phyloP scores from a whole-genome alignment of 2,888 invertebrate species.

The Microchrysa polita region DNA sequence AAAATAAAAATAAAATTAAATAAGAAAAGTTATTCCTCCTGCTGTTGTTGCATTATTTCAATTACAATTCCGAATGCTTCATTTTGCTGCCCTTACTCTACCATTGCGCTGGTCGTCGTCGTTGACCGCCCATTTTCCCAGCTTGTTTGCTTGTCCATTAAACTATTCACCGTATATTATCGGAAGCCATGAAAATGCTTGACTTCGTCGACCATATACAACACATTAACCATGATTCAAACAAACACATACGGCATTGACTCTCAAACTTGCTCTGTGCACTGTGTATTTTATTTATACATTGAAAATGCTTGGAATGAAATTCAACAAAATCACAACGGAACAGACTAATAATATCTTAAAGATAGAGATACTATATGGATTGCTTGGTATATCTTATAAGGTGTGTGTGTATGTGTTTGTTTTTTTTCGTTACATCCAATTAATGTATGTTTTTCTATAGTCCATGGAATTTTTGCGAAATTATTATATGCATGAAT shows the following conservation, averaged over 20 bases:
- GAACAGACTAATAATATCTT: slow-evolving; percentile 24
- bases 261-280: too few relatives aligned
- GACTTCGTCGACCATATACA: slow-evolving; percentile 32
- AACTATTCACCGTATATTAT: slow-evolving; percentile 36
- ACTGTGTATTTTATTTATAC: too few relatives aligned
- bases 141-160: neutral
- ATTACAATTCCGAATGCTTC: slow-evolving; percentile 18
- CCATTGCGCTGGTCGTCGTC: neutral
- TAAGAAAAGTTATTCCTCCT: neutral
- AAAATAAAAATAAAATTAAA: too few relatives aligned
- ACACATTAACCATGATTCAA: slow-evolving; percentile 34
- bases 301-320: slow-evolving; percentile 30
- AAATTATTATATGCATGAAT: too few relatives aligned
- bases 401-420: neutral
- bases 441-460: neutral
- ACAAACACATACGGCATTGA: slow-evolving; percentile 33
- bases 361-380: slow-evolving; percentile 23
- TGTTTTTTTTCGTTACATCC: slow-evolving; percentile 15
- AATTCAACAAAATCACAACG: slow-evolving; percentile 36
- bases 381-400: neutral
- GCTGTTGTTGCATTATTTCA: slow-evolving; percentile 13
- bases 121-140: neutral
- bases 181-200: slow-evolving; percentile 40
- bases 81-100: slow-evolving; percentile 18
- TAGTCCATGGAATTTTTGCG: neutral